Percentiles rank a stretch among this genome's conserved stretches.
These are phyloP conservation scores for Otus sunia DNA, from an alignment of 2,113 vertebrate species.

Conservation along the genomic window DNA sequence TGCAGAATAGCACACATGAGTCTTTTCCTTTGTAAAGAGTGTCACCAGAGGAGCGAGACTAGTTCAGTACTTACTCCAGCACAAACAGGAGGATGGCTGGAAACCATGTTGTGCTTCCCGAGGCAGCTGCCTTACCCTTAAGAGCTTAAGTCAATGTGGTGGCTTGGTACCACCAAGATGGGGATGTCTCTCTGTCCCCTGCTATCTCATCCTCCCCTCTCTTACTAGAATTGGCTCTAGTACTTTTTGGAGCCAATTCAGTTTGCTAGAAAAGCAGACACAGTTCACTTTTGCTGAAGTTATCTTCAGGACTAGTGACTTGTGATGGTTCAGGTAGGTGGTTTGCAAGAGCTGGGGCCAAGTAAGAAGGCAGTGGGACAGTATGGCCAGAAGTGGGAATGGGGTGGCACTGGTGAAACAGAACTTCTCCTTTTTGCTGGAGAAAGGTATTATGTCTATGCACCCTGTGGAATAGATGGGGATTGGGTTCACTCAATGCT, in stretches of 20 bases:
- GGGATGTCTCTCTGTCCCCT: not conserved
- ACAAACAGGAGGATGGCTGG: not conserved
- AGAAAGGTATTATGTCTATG: not conserved
- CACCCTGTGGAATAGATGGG: not conserved
- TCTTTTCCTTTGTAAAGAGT: not conserved
- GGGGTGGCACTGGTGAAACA: not conserved
- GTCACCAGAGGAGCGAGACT: not conserved
- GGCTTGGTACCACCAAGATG: not conserved
- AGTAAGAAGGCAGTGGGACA: not conserved
- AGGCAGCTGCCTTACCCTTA: not conserved
- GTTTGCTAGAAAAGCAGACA: not conserved
- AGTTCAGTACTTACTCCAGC: not conserved
- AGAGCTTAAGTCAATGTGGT: not conserved
- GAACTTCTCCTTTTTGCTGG: not conserved
- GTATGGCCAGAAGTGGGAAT: not conserved
- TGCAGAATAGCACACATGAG: accelerated
- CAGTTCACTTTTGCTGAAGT: not conserved
- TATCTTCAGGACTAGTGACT: not conserved
- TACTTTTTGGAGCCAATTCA: not conserved
- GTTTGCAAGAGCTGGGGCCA: not conserved
- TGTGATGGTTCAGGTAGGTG: not conserved
- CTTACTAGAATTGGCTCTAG: not conserved
- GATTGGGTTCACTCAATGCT: accelerated
- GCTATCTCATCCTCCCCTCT: not conserved
- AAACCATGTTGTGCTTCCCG: not conserved